Base-by-base conservation (phyloP, 2,888 invertebrate genomes). In the Tenthredo mesomela region DNA sequence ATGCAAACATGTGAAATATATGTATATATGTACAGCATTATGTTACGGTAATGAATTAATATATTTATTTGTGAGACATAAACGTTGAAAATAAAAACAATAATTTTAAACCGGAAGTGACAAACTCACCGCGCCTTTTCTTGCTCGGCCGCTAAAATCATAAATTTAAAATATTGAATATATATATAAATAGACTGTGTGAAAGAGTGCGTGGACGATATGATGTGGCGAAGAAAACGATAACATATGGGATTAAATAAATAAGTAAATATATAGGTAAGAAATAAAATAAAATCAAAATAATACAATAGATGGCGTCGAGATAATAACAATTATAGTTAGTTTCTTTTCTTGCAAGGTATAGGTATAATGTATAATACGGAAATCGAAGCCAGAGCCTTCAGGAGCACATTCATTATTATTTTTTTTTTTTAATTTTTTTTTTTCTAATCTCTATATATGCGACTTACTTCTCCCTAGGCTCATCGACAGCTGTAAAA, bases 401-500 rank as follows among this genome's bases (percentile, higher is more conserved):
- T 82, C 82, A 82, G 82, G 82, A 82, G 82, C 70, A 82, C 82
- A 82, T 67, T 82, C 82, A 82, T 37, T 61, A 58, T 29, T 50
- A 10, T 29, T 75, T 25, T n/a, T 25, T 43, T 12, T 50, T 75
- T 50, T 47, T 7, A 33, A 3, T 43, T 40, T 58, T 12, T 33
- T 54, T 75, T 85, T 33, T 78, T 75, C 85, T 15, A 77, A 84
- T 18, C 29, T 50, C 40, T 80, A 43, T 37, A 58, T 86, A 58
- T 86, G 85, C 83, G 90, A 96, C 98, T 98, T 95, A 98, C 98
- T 97, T 98, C 95, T 98, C 98, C 95, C 97, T 97, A 91, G 98
- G 98, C 95, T 98, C 98, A 95, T 98, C 98, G 95, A 97, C 97
- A 94, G 98, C 98, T 98, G 96, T 94, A 97, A 96, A 91, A 82